Evolutionary conservation across 2,888 invertebrate species (phyloP).

Genomic region (Dolichopus griseipennis): DNA sequence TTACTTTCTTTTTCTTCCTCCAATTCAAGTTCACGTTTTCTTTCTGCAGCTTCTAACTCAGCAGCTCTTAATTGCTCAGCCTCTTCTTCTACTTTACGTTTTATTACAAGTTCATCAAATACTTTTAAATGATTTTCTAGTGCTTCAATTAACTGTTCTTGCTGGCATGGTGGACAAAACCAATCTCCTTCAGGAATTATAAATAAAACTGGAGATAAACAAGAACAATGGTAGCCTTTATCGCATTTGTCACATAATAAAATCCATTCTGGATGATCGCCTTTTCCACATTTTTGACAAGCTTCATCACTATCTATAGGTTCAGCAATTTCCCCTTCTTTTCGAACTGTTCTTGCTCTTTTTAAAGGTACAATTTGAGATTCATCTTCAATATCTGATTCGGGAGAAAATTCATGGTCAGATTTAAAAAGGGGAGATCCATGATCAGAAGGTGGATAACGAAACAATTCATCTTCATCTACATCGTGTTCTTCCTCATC

Average conservation of each 20-base stretch:
- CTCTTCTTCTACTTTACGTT: constrained; percentile 35
- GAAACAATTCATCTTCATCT: constrained; percentile 44
- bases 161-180: constrained; percentile 97
- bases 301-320: constrained; percentile 52
- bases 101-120: constrained; percentile 62
- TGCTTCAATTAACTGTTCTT: constrained; percentile 65
- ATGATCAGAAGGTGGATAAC: constrained; percentile 45
- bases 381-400: constrained; percentile 70
- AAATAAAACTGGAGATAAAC: constrained; percentile 83
- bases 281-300: constrained; percentile 83
- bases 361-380: constrained; percentile 59
- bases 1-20: constrained; percentile 18
- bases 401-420: constrained; percentile 89
- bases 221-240: constrained; percentile 94
- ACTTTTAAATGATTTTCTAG: constrained; percentile 67
- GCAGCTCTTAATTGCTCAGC: constrained; percentile 28
- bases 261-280: constrained; percentile 95
- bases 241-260: constrained; percentile 93
- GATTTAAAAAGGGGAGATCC: constrained; percentile 57
- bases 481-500: constrained; percentile 45
- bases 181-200: constrained; percentile 95
- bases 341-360: constrained; percentile 69
- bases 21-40: constrained; percentile 26
- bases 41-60: constrained; percentile 35
- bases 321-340: constrained; percentile 62